Percentiles rank a stretch among this genome's conserved stretches.
phyloP scores from a whole-genome alignment of 2,797 vertebrate genomes.

The Gambusia yucatana region DNA sequence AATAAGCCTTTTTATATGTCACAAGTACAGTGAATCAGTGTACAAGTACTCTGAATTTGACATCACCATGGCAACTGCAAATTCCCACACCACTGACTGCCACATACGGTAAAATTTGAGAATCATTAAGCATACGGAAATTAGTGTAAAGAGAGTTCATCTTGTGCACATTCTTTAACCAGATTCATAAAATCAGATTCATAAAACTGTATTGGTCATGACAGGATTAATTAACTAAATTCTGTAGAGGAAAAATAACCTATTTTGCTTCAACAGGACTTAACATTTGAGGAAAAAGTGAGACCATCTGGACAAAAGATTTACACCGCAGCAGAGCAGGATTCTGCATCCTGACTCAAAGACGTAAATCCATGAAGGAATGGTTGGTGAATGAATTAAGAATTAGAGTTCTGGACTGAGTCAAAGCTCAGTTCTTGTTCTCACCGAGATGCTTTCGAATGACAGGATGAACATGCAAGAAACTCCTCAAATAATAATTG shows the following conservation, averaged over 20 bases:
- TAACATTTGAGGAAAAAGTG: background rate
- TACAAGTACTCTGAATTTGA: conserved; percentile 52
- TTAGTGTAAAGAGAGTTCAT: conserved; percentile 15
- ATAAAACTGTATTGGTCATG: background rate
- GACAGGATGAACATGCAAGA: background rate
- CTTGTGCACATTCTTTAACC: conserved; percentile 11
- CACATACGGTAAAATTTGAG: conserved; percentile 32
- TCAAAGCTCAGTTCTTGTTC: background rate
- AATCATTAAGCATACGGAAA: conserved; percentile 15
- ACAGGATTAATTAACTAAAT: conserved; percentile 14
- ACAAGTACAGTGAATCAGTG: conserved; percentile 42
- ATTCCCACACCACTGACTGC: conserved; percentile 50
- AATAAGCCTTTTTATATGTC: conserved; percentile 40
- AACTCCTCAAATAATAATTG: background rate
- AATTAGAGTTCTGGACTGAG: background rate
- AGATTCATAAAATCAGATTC: conserved; percentile 5
- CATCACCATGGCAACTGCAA: conserved; percentile 71
- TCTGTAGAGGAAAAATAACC: background rate
- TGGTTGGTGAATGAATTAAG: background rate
- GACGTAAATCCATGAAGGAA: background rate
- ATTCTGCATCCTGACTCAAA: background rate
- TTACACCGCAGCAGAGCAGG: background rate
- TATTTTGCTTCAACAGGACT: background rate
- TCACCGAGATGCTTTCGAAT: background rate
- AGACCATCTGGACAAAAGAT: background rate